Conservation (phyloP, 2,113 vertebrate genomes). For the Hyaena hyaena region DNA sequence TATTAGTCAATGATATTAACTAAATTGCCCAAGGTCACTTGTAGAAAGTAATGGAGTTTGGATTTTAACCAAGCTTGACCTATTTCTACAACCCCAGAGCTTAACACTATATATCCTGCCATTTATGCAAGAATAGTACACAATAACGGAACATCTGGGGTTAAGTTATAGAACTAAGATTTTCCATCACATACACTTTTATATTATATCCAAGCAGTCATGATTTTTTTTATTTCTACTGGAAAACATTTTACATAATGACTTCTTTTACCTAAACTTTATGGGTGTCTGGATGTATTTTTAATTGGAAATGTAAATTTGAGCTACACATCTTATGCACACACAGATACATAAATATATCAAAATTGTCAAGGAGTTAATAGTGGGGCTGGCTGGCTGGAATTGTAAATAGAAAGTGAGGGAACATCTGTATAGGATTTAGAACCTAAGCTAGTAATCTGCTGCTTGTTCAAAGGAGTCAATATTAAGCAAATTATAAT, state of each 20-base stretch:
- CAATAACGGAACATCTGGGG: neutral
- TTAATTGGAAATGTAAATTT: constrained; percentile 59
- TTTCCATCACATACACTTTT: neutral
- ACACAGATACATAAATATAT: constrained; percentile 59
- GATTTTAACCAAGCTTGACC: neutral
- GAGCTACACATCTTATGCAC: constrained; percentile 54
- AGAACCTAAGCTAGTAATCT: constrained; percentile 78
- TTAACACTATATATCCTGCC: neutral
- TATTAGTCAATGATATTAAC: neutral
- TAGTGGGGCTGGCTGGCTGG: constrained; percentile 70
- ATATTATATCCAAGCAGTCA: neutral
- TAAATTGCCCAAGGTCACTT: neutral
- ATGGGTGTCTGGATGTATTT: neutral
- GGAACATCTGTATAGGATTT: constrained; percentile 81
- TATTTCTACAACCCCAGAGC: neutral
- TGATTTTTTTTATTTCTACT: neutral
- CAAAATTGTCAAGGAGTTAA: constrained; percentile 80
- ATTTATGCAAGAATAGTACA: neutral
- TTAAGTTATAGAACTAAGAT: neutral
- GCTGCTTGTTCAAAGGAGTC: constrained; percentile 80
- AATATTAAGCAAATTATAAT: constrained; percentile 83
- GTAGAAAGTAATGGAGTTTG: neutral
- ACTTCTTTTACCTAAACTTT: neutral
- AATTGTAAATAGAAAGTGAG: constrained; percentile 76
- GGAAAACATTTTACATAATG: neutral